These are phyloP conservation scores for Melipona bicolor DNA, from an alignment of 2,888 invertebrate species.

Conservation along the genomic window DNA sequence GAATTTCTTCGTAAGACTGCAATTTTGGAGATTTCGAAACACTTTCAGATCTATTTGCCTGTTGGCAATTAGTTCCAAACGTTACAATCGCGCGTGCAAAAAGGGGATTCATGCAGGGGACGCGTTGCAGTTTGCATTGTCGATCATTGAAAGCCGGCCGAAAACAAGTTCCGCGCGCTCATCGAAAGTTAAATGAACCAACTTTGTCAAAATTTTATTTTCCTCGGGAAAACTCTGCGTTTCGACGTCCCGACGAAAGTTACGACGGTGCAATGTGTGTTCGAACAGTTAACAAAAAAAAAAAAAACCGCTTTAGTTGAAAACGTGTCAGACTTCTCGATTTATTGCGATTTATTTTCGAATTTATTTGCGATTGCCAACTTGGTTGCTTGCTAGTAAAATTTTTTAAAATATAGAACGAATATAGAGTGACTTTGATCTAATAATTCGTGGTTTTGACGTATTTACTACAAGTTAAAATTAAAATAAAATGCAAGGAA, in stretches of 20 bases:
- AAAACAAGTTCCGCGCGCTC: constrained; percentile 3
- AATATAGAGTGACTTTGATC: too few species aligned
- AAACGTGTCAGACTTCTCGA: neutral
- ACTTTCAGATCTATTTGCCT: too few species aligned
- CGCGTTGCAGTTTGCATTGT: neutral
- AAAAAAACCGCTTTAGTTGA: neutral
- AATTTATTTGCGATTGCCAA: too few species aligned
- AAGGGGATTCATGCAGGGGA: neutral
- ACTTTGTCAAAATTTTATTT: constrained; percentile 8
- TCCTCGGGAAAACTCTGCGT: neutral
- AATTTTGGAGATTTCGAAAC: too few species aligned
- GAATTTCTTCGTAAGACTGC: too few species aligned
- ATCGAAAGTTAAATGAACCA: constrained; percentile 34
- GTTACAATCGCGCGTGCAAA: neutral
- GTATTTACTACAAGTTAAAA: too few species aligned
- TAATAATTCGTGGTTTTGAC: too few species aligned
- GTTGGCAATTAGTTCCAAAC: neutral
- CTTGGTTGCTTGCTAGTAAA: too few species aligned
- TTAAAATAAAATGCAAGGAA: too few species aligned
- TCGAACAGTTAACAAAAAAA: neutral
- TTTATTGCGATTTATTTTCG: too few species aligned
- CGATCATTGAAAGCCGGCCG: constrained; percentile 19
- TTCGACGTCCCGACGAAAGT: neutral
- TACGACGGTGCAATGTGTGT: neutral
- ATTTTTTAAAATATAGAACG: too few species aligned